A percentile compares a stretch with the other conserved stretches of the same genome.
Evolutionary conservation across 2,888 invertebrate species (phyloP).

Genomic region (Caenorhabditis japonica): DNA sequence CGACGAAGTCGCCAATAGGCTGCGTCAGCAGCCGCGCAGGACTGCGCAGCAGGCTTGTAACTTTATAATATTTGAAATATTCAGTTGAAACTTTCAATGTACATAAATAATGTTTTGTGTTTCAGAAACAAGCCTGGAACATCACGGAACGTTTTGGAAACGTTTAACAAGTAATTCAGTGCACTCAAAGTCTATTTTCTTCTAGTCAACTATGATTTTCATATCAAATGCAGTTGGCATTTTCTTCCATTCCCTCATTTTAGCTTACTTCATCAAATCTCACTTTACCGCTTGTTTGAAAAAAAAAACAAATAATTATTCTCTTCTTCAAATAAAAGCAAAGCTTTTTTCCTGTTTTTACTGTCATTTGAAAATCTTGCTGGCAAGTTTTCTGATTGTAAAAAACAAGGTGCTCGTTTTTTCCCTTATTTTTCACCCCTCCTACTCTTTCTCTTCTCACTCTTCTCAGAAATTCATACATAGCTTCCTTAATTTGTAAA

Average conservation of each 20-base stretch:
- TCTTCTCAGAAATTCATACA: too few relatives aligned
- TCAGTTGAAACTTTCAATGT: neutral
- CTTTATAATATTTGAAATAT: too few relatives aligned
- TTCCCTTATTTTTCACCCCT: too few relatives aligned
- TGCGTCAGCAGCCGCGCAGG: too few relatives aligned
- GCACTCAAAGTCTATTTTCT: neutral
- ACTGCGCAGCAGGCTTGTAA: too few relatives aligned
- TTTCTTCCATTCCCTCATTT: conserved; percentile 4
- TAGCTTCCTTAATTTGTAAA: too few relatives aligned
- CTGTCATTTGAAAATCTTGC: neutral
- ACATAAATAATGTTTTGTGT: neutral
- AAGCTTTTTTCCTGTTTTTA: too few relatives aligned
- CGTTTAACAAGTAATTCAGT: conserved; percentile 7
- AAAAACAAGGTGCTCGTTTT: too few relatives aligned
- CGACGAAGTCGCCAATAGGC: too few relatives aligned
- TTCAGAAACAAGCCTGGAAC: neutral
- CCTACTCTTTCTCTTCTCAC: too few relatives aligned
- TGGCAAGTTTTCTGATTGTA: conserved; percentile 1
- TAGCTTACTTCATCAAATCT: neutral
- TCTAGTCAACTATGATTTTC: conserved; percentile 14
- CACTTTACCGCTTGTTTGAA: neutral
- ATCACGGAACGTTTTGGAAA: conserved; percentile 9
- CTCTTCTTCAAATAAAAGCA: neutral
- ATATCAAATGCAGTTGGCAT: conserved; percentile 3
- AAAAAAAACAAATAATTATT: neutral